Base-by-base conservation (phyloP, 53 echinoderm and acorn worm genomes). In the Crossaster papposus region DNA sequence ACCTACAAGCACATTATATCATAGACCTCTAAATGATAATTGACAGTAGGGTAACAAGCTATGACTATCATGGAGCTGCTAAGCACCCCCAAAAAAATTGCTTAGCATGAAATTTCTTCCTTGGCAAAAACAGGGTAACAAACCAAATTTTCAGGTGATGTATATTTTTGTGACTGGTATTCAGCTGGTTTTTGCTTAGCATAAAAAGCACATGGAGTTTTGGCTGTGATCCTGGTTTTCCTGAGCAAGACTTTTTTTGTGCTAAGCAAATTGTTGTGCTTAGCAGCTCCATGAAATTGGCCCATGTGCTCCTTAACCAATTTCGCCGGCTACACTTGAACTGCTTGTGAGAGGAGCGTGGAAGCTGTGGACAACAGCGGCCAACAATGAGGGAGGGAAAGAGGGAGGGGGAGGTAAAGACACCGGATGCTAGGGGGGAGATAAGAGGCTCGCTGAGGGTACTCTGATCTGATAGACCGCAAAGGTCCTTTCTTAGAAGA, bases 371-470 rank as follows among this genome's bases (percentile, higher is more conserved):
- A 78, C 50, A 78, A 78, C 8, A 51, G 75, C 17, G 12, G 78
- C 33, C 37, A 37, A 76, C 38, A 76, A 76, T 36, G 77, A 51
- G 10, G 7, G 78, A 23, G 73, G 33, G 72, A 36, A n/a, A n/a
- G n/a, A n/a, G n/a, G n/a, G n/a, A n/a, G n/a, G 24, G 78, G 78
- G 73, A 54, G 85, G 52, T 51, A 51, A 54, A 44, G 44, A 44
- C 34, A 85, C 85, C 85, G 85, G 85, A 85, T 73, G 32, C 54
- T 18, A 65, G 82, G 82, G 82, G n/a, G 65, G 82, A 82, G 65
- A 85, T 52, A 51, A 85, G 85, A 52, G 51, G 32, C 72, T 51
- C 54, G 20, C 22, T 37, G 50, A 73, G 6, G 75, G 44, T 26
- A 30, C 29, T 3, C 23, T 20, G 68, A 33, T 65, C 20, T 81